phyloP scores from a whole-genome alignment of 2,888 invertebrate genomes.

The Penaeus monodon region DNA sequence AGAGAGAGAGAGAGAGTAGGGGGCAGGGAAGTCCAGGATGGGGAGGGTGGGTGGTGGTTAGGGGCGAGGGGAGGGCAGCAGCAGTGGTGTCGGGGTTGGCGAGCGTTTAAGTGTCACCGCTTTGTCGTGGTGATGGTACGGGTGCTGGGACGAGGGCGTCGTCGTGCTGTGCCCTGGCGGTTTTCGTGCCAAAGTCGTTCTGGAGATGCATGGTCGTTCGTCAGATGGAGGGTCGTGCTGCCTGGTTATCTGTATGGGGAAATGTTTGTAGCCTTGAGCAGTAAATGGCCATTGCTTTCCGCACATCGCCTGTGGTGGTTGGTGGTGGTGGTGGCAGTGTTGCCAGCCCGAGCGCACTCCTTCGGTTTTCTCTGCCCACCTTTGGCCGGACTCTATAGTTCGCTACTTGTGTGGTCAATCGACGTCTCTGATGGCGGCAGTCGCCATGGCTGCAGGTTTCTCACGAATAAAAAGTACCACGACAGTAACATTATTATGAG shows the following conservation, averaged over 20 bases:
- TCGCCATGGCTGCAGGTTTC: neutral
- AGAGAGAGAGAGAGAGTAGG: neutral
- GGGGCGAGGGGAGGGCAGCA: neutral
- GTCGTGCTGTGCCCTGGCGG: too few relatives aligned
- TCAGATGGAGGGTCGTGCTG: too few relatives aligned
- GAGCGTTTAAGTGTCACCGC: slow-evolving; percentile 19
- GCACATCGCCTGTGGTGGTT: slow-evolving; percentile 45
- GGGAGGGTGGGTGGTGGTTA: neutral
- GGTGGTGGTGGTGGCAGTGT: slow-evolving; percentile 25
- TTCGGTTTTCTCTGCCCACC: slow-evolving; percentile 9
- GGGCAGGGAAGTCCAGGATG: neutral
- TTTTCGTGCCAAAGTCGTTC: too few relatives aligned
- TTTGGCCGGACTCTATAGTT: neutral
- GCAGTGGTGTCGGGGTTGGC: slow-evolving; percentile 17
- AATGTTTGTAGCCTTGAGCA: slow-evolving; percentile 46
- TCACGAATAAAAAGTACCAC: neutral
- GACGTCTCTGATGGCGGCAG: too few relatives aligned
- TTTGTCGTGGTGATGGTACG: slow-evolving; percentile 11
- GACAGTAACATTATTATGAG: neutral
- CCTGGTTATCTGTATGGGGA: neutral
- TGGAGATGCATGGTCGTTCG: too few relatives aligned
- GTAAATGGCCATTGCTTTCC: slow-evolving; percentile 50
- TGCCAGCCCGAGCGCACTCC: slow-evolving; percentile 1
- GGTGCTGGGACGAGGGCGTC: too few relatives aligned
- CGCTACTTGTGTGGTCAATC: too few relatives aligned